Base-by-base conservation (phyloP, 2,888 invertebrate species). In the Lasius platythorax region DNA sequence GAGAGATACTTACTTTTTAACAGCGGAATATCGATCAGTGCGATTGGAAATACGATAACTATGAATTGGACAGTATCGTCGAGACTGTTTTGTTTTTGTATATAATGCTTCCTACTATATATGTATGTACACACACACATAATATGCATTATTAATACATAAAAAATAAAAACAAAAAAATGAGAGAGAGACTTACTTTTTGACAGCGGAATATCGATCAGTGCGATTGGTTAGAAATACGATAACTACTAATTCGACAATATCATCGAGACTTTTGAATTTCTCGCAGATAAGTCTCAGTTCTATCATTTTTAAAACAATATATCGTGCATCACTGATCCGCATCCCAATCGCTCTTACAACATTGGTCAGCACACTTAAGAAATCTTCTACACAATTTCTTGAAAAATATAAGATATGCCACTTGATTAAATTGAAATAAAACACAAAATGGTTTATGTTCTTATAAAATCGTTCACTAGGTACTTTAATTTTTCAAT, bases 191-290 rank as follows among this genome's bases (percentile, higher is more conserved):
- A 83, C 76, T 88, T 91, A 93, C 91, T 97, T 98, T 95, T 99
- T 99, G 0, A 99, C 97, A 0, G 98, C 97, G 0, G 97, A 95
- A 92, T 99, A 99, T 0, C 98, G 96, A 93, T 99, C 99, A 87
- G 98, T 97, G 37, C 99, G 95, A 30, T 96, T 95, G 0, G 97
- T 97, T 0, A 98, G 98, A 89, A 98, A 97, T 33, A 99, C 97
- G 0, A 97, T 96, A 0, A 99, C 98, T 0, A 98, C 97, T 61
- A 98, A 95, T 95, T 99, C 97, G 6, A 94, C 92, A 11, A 92
- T 87, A 0, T 94, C 89, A 0, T 95, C 95, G 37, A 97, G 96
- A 18, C 95, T 93, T 23, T 95, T 95, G 86, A 15, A 98, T 94
- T 0, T 96, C 96, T 28, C 94, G 94, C 0, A 97, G 95, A 93